A percentile compares a stretch with the other conserved stretches of the same genome.
Conservation (phyloP, 92 coral and sea anemone species). For the Epizoanthus ramosus region DNA sequence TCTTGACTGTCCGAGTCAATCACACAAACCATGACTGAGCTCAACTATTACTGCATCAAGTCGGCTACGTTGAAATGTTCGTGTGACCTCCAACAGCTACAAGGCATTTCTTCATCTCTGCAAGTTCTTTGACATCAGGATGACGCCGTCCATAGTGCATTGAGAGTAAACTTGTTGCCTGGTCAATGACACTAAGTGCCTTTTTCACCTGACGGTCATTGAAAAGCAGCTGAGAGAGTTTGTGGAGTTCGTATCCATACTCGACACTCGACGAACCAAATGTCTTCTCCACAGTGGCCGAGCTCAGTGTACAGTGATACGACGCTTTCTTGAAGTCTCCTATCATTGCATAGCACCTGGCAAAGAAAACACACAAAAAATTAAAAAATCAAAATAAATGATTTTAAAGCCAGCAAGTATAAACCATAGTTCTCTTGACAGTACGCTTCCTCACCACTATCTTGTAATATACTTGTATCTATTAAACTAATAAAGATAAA, state of each 20-base stretch:
- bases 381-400: not conserved
- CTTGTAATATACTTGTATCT: too few relatives aligned
- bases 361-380: not conserved
- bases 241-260: constrained; percentile 96
- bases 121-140: constrained; percentile 91
- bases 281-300: constrained; percentile 89
- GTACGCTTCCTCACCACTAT: too few relatives aligned
- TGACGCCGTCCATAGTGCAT: constrained; percentile 87
- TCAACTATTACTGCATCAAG: not conserved
- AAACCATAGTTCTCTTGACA: too few relatives aligned
- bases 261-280: constrained; percentile 95
- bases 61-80: not conserved
- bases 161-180: constrained; percentile 69
- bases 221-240: constrained; percentile 88
- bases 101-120: constrained; percentile 84
- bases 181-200: constrained; percentile 84
- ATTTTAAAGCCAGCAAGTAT: not conserved
- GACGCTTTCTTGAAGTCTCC: constrained; percentile 96
- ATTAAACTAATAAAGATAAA: too few relatives aligned
- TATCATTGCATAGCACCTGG: constrained; percentile 88
- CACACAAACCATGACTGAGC: too few relatives aligned
- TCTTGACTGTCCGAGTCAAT: not conserved
- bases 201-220: constrained; percentile 91
- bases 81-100: constrained; percentile 59
- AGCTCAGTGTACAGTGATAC: constrained; percentile 91